Conservation (phyloP, 2,113 vertebrate species). For the Eudyptes chrysolophus region DNA sequence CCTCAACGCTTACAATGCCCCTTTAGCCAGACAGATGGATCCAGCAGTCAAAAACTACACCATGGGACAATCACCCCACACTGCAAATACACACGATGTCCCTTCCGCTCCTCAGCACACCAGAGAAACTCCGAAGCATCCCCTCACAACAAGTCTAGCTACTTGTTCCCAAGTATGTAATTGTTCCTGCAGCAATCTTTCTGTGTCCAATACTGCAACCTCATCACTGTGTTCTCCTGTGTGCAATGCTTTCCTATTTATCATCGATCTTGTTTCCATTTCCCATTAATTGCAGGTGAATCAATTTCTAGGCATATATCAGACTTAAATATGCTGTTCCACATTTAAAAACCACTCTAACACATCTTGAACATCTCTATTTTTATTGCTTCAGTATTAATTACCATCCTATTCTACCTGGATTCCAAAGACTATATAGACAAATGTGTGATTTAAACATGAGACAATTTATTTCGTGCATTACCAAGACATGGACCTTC, state of each 20-base stretch:
- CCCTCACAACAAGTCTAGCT: not conserved
- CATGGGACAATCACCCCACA: not conserved
- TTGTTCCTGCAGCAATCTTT: not conserved
- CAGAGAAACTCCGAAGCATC: not conserved
- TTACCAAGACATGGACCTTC: not conserved
- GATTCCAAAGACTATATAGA: not conserved
- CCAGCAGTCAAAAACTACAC: not conserved
- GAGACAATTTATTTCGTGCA: not conserved
- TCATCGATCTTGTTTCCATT: constrained; percentile 48
- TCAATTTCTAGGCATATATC: not conserved
- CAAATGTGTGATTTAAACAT: not conserved
- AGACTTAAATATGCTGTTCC: not conserved
- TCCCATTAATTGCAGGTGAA: constrained; percentile 31
- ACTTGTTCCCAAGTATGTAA: not conserved
- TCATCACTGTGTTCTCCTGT: constrained; percentile 13
- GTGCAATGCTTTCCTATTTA: not conserved
- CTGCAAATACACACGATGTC: not conserved
- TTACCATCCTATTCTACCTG: not conserved
- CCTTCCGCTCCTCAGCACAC: not conserved
- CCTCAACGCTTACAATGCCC: not conserved
- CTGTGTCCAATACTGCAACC: not conserved
- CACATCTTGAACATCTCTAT: not conserved
- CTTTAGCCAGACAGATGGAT: not conserved
- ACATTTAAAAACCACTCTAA: not conserved
- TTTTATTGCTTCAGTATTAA: constrained; percentile 10